These are phyloP conservation scores for Ectemnius continuus DNA, from an alignment of 2,888 invertebrate genomes.

Conservation along the genomic window DNA sequence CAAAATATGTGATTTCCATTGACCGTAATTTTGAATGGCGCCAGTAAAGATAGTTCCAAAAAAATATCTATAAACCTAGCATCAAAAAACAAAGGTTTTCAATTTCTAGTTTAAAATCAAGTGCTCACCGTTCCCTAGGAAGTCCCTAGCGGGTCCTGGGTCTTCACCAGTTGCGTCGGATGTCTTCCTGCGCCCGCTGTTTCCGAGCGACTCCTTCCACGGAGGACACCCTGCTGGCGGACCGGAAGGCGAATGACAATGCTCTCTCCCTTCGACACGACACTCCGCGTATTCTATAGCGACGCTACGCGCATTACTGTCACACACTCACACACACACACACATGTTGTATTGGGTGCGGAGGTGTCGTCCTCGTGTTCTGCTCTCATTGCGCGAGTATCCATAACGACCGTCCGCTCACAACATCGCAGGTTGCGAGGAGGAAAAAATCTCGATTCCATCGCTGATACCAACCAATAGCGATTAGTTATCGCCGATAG, in stretches of 20 bases:
- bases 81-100: too few relatives aligned
- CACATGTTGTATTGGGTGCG: slow-evolving; percentile 27
- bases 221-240: slow-evolving; percentile 25
- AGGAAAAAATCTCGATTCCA: slow-evolving; percentile 24
- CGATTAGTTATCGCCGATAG: slow-evolving; percentile 24
- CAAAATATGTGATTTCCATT: too few relatives aligned
- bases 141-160: not conserved
- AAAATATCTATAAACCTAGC: too few relatives aligned
- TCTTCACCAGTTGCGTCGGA: not conserved
- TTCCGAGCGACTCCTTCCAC: slow-evolving; percentile 33
- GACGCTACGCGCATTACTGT: slow-evolving; percentile 29
- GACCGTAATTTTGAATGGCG: too few relatives aligned
- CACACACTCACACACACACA: not conserved
- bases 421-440: slow-evolving; percentile 56
- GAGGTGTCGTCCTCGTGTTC: slow-evolving; percentile 40
- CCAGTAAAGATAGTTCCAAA: too few relatives aligned
- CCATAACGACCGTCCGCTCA: slow-evolving; percentile 68
- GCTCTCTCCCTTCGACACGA: slow-evolving; percentile 46
- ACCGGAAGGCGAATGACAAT: slow-evolving; percentile 64
- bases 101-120: too few relatives aligned
- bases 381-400: slow-evolving; percentile 51
- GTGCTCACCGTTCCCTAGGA: slow-evolving; percentile 2
- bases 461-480: too few relatives aligned
- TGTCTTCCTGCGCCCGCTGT: not conserved
- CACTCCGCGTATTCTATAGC: slow-evolving; percentile 42